These are phyloP conservation scores for Chaetoderma sp. DNA, from an alignment of 2,888 invertebrate genomes.

Conservation along the genomic window DNA sequence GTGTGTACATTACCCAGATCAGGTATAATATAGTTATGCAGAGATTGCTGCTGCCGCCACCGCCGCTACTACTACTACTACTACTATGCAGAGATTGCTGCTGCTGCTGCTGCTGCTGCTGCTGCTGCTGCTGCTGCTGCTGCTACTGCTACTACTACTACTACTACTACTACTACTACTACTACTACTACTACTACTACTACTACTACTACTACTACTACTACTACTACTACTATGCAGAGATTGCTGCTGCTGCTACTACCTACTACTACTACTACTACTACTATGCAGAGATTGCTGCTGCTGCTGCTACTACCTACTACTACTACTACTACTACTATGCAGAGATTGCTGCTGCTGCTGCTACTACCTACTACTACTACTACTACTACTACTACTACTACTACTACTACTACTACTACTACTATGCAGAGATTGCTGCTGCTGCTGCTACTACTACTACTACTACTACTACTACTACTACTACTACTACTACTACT, in stretches of 20 bases:
- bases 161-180: slow-evolving; percentile 23
- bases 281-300: no score
- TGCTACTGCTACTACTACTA: slow-evolving; percentile 18
- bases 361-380: no score
- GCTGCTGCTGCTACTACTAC: slow-evolving; percentile 22
- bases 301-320: no score
- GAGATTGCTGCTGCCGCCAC: no score
- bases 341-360: no score
- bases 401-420: slow-evolving; percentile 26
- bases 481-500: slow-evolving; percentile 26
- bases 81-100: no score
- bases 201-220: slow-evolving; percentile 26
- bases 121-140: slow-evolving; percentile 7
- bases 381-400: slow-evolving; percentile 19
- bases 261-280: no score
- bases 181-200: slow-evolving; percentile 26
- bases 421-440: no score
- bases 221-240: slow-evolving; percentile 24
- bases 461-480: slow-evolving; percentile 23
- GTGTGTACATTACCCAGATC: no score
- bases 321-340: no score
- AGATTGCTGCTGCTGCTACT: no score
- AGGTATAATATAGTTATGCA: no score
- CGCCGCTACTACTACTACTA: background rate
- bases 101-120: background rate